Conservation (phyloP, 30 jellyfish, hydroid and myxozoan genomes). For the Aurelia aurita region DNA sequence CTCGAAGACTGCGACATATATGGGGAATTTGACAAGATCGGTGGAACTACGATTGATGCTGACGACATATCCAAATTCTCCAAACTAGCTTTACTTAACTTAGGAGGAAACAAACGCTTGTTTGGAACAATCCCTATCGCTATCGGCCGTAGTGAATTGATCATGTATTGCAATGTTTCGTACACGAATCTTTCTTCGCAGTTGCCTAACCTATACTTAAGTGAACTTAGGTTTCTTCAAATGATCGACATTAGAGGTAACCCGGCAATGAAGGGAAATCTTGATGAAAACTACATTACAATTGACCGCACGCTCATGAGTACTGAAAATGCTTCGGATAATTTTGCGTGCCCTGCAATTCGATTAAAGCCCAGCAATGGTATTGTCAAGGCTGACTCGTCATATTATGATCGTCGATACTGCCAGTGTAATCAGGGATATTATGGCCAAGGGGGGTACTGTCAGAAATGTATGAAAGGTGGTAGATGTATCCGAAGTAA, state of each 20-base stretch:
- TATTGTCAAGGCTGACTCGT: conserved; percentile 32
- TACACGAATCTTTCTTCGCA: conserved; percentile 16
- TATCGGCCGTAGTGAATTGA: conserved; percentile 9
- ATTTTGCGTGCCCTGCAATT: conserved; percentile 55
- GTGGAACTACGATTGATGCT: conserved; percentile 15
- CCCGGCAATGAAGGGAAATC: conserved; percentile 42
- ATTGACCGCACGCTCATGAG: conserved; percentile 28
- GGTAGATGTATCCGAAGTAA: conserved; percentile 22
- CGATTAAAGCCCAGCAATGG: conserved; percentile 39
- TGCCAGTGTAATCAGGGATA: conserved; percentile 58
- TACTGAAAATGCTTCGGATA: conserved; percentile 1
- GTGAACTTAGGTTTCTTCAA: conserved; percentile 28
- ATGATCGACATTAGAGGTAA: conserved; percentile 59
- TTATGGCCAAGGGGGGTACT: conserved; percentile 73
- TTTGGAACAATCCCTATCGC: conserved; percentile 69
- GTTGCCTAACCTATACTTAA: conserved; percentile 39
- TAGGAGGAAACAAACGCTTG: conserved; percentile 60
- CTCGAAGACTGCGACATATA: conserved; percentile 45
- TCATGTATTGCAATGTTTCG: conserved; percentile 56
- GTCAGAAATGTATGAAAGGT: conserved; percentile 57
- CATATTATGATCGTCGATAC: conserved; percentile 48
- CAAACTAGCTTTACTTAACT: conserved; percentile 35
- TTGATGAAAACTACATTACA: conserved; percentile 23
- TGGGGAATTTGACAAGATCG: conserved; percentile 46
- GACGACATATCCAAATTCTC: conserved; percentile 42